These are phyloP conservation scores for Carpatolechia fugitivella DNA, from an alignment of 2,888 invertebrate species.

Conservation along the genomic window DNA sequence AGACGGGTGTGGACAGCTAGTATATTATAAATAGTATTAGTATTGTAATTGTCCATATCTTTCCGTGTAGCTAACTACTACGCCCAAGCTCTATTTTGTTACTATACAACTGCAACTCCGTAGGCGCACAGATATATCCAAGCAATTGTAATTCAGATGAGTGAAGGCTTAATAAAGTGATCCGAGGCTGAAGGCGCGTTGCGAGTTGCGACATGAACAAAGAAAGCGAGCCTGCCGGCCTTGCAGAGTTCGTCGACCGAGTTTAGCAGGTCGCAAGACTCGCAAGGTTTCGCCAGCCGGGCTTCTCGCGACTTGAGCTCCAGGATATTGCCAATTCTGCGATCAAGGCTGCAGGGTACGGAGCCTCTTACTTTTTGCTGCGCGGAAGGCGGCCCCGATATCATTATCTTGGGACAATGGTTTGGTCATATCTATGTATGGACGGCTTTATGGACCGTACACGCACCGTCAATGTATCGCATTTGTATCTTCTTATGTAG, in stretches of 20 bases:
- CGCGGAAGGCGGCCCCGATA: slow-evolving; percentile 43
- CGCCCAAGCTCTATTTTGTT: too few relatives aligned
- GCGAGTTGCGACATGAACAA: slow-evolving; percentile 61
- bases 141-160: slow-evolving; percentile 60
- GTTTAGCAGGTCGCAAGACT: slow-evolving; percentile 78
- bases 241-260: slow-evolving; percentile 77
- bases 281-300: slow-evolving; percentile 78
- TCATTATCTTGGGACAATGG: background rate
- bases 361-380: slow-evolving; percentile 69
- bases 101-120: background rate
- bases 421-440: too few relatives aligned
- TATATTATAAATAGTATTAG: too few relatives aligned
- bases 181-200: slow-evolving; percentile 57
- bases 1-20: too few relatives aligned
- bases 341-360: slow-evolving; percentile 67
- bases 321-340: slow-evolving; percentile 64
- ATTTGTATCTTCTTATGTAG: too few relatives aligned
- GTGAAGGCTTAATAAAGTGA: slow-evolving; percentile 69
- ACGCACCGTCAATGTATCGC: too few relatives aligned
- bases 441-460: too few relatives aligned
- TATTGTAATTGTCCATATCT: too few relatives aligned
- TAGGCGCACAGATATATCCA: slow-evolving; percentile 22
- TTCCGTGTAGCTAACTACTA: too few relatives aligned
- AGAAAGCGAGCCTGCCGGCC: slow-evolving; percentile 72
- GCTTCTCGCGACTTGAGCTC: slow-evolving; percentile 69